Evolutionary conservation across 2,797 vertebrate species (phyloP), one percentile per base, ranked within the genome.

Genomic region (Crenuchus spilurus): DNA sequence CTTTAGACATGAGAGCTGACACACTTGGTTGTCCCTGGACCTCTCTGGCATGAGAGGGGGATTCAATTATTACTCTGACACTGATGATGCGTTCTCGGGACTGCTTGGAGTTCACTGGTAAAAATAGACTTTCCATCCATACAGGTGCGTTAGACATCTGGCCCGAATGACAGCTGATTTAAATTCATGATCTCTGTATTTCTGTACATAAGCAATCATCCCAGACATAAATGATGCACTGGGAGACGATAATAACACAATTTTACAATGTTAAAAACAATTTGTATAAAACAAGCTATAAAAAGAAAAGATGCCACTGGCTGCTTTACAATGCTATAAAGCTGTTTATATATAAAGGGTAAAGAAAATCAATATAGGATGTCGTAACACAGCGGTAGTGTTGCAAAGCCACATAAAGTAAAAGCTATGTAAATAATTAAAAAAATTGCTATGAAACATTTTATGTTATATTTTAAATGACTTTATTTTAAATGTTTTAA

Each of bases 61-160:
- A 64, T 64, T 64, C 61, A 64, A 64, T 64, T 64, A 64, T 44
- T 44, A 28, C 42, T 26, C 41, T 64, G 61, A 64, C 61, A 64
- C 41, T 30, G 61, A 64, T 64, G 61, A 64, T 30, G 61, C 41
- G 11, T 46, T 64, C 61, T 46, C 41, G 46, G 11, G 26, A 46
- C 61, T 30, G 18, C 14, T 30, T 46, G 26, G n/a, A 46, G 41
- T 31, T 30, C 14, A 1, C 7, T 18, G 61, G 41, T 14, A 46
- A 64, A 64, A 64, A 64, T 64, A 64, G 61, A 64, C 41, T 31
- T 1, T 8, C 24, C 41, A 64, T 46, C 16, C 61, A 31, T 64
- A 64, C 41, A 64, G 61, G 61, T 64, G 61, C 46, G 41, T n/a
- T n/a, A 64, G 41, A 39, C 24, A 46, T 46, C n/a, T 28, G 61